Base-by-base conservation (phyloP, 2,113 vertebrate genomes). In the Gadus macrocephalus region DNA sequence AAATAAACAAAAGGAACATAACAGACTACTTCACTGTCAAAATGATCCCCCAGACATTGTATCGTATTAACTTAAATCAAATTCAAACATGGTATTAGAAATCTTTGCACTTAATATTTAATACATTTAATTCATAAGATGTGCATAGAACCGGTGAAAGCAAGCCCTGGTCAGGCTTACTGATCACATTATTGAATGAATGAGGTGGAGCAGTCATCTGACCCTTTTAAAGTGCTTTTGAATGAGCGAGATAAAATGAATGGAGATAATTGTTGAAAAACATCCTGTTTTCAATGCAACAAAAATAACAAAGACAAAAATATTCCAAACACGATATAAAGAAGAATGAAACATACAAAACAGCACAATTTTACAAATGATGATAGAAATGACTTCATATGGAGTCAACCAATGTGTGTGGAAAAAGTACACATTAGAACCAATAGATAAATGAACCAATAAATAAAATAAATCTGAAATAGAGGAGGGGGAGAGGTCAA, bases 251-350 rank as follows among this genome's bases (percentile, higher is more conserved):
- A 58, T 16, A 16, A 17, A 58, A 58, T 58, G 55, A 16, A 35
- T 64, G 62, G 27, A 28, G 15, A 16, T 64, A n/a, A 65, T 65
- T 31, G 38, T n/a, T 17, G 64, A 65, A 65, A 65, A 19, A 65
- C 31, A 35, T 35, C 64, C 64, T n/a, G 35, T 31, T 12, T 11
- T 65, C 17, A 49, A 65, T 42, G 61, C 20, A 65, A 63, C 3
- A 17, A 64, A 64, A 5, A 35, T n/a, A 64, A n/a, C 35, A 42
- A 42, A 66, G 3, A 5, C 38, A n/a, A n/a, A n/a, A n/a, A n/a
- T n/a, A n/a, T n/a, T n/a, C n/a, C n/a, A n/a, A 65, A 20, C 20
- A 66, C n/a, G 2, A 20, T 20, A 66, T 20, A 64, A 64, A 64
- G 3, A 38, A 64, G 12, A 55, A 49, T 49, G 8, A 49, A 49